phyloP scores from a whole-genome alignment of 1,140 invertebrate genomes.

The Lepidotrigona ventralis region DNA sequence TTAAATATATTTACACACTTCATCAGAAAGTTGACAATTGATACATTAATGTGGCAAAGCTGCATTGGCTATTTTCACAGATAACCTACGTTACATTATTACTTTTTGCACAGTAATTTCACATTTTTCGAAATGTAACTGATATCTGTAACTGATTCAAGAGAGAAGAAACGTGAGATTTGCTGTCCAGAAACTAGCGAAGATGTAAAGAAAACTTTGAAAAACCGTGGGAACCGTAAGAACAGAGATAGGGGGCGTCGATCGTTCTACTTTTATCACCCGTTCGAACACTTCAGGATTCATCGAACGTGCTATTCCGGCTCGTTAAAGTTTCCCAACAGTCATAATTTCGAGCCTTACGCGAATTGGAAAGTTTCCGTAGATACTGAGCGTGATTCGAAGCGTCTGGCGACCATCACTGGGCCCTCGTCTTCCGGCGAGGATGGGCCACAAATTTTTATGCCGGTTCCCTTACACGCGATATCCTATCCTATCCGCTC shows the following conservation, averaged over 20 bases:
- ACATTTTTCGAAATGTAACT: no score
- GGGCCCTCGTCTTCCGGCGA: background rate
- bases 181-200: background rate
- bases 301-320: background rate
- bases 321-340: constrained; percentile 17
- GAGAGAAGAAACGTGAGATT: background rate
- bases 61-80: no score
- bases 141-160: no score
- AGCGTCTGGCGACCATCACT: constrained; percentile 2
- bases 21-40: no score
- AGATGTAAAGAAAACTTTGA: background rate
- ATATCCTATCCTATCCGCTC: constrained; percentile 4
- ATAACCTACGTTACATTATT: no score
- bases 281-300: background rate
- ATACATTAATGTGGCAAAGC: no score
- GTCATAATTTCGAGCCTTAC: constrained; percentile 22
- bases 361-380: constrained; percentile 24
- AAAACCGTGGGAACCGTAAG: background rate
- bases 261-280: background rate
- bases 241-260: background rate
- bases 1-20: no score
- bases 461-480: constrained; percentile 32
- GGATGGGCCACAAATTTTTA: constrained; percentile 45
- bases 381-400: background rate
- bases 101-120: no score